These are phyloP conservation scores for Synanthedon myopaeformis DNA, from an alignment of 2,888 invertebrate genomes.

Conservation along the genomic window DNA sequence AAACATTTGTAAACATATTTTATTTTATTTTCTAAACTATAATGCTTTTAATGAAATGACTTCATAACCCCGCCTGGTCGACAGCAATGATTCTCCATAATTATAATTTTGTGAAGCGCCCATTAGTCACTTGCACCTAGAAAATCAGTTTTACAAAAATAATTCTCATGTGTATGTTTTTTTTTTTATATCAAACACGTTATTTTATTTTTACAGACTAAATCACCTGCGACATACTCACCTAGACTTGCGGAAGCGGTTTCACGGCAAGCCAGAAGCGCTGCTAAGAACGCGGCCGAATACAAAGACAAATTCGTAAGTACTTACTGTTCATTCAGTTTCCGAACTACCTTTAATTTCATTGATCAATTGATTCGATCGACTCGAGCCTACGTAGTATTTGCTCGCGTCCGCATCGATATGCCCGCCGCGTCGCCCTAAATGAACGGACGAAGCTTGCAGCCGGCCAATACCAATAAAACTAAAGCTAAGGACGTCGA, in stretches of 20 bases:
- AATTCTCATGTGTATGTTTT: not conserved
- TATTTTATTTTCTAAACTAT: no score
- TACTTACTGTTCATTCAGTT: constrained; percentile 21
- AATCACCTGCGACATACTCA: constrained; percentile 25
- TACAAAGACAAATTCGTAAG: constrained; percentile 57
- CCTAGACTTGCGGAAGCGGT: constrained; percentile 30
- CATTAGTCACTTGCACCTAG: no score
- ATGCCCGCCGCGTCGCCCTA: constrained; percentile 62
- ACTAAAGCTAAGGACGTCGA: constrained; percentile 36
- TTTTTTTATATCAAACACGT: not conserved
- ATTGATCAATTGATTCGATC: constrained; percentile 33
- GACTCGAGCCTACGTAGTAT: constrained; percentile 40
- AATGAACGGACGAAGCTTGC: constrained; percentile 64
- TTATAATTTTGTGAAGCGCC: no score
- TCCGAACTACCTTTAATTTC: constrained; percentile 39
- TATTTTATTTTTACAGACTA: constrained; percentile 30
- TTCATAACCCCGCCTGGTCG: no score
- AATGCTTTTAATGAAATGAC: no score
- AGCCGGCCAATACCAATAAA: constrained; percentile 56
- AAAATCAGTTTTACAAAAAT: not conserved
- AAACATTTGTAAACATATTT: no score
- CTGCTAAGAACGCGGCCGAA: constrained; percentile 26
- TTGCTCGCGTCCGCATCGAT: constrained; percentile 40
- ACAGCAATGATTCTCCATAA: no score
- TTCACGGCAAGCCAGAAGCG: constrained; percentile 38